Evolutionary conservation across 2,113 vertebrate genomes (phyloP).

Genomic region (Catharus fuscescens): DNA sequence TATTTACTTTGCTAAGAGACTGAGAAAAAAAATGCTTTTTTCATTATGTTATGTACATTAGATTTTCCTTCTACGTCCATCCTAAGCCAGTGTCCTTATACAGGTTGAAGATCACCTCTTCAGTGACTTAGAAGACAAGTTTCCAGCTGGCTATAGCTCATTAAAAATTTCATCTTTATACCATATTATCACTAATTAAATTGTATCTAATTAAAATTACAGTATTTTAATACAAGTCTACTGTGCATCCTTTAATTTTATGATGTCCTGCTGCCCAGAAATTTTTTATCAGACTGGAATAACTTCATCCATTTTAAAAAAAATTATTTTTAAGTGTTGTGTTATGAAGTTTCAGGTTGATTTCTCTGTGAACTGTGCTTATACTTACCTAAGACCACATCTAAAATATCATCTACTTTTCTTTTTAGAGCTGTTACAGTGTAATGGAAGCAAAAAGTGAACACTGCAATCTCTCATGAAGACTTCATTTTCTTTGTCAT

Average conservation of each 20-base stretch:
- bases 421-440: background rate
- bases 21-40: fast-evolving
- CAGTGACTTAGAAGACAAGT: background rate
- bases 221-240: background rate
- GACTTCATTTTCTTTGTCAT: background rate
- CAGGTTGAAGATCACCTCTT: background rate
- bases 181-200: background rate
- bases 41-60: background rate
- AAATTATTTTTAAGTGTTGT: background rate
- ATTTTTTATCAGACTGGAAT: background rate
- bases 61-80: background rate
- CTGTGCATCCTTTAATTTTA: background rate
- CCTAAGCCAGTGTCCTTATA: background rate
- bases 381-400: background rate
- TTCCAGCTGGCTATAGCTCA: background rate
- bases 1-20: background rate
- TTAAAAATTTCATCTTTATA: background rate
- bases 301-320: fast-evolving
- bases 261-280: background rate
- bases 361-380: background rate
- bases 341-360: background rate
- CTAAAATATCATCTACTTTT: background rate
- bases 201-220: background rate
- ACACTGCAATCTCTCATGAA: background rate
- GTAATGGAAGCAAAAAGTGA: background rate